Evolutionary conservation across 1,140 invertebrate genomes (phyloP).

Genomic region (Hyles euphorbiae): DNA sequence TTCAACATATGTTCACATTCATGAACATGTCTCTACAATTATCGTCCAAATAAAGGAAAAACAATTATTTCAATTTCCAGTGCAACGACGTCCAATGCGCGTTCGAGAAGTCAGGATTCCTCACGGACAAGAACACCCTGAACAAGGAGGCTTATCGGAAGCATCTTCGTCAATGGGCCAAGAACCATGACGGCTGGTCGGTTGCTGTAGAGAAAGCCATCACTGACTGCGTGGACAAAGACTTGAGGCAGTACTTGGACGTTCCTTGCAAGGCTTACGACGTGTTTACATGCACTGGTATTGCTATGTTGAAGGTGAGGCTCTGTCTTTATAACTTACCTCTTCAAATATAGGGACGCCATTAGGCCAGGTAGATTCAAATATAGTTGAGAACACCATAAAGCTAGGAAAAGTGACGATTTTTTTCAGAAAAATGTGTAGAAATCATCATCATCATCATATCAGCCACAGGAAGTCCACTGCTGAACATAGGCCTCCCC

Average conservation of each 20-base stretch:
- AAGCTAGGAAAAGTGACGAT: no score
- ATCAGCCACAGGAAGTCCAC: no score
- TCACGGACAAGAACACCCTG: slow-evolving; percentile 46
- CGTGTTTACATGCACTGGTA: slow-evolving; percentile 63
- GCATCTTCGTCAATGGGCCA: slow-evolving; percentile 48
- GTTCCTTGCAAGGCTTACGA: slow-evolving; percentile 61
- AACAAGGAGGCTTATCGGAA: slow-evolving; percentile 54
- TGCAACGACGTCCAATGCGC: slow-evolving; percentile 64
- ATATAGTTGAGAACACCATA: no score
- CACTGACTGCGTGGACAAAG: slow-evolving; percentile 52
- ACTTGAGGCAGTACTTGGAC: slow-evolving; percentile 55
- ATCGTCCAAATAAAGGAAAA: no score
- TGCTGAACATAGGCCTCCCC: no score
- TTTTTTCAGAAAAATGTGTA: no score
- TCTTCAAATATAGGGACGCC: no score
- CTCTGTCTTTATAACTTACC: no score
- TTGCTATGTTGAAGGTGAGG: slow-evolving; percentile 61
- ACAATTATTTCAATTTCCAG: slow-evolving; percentile 23
- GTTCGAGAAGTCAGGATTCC: slow-evolving; percentile 63
- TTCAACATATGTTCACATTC: no score
- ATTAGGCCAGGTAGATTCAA: no score
- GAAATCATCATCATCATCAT: no score
- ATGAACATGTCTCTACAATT: no score
- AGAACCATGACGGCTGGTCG: slow-evolving; percentile 48
- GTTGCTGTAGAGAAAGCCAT: slow-evolving; percentile 52